Evolutionary conservation across 2,113 vertebrate species (phyloP).

Genomic region (Apodemus speciosus): DNA sequence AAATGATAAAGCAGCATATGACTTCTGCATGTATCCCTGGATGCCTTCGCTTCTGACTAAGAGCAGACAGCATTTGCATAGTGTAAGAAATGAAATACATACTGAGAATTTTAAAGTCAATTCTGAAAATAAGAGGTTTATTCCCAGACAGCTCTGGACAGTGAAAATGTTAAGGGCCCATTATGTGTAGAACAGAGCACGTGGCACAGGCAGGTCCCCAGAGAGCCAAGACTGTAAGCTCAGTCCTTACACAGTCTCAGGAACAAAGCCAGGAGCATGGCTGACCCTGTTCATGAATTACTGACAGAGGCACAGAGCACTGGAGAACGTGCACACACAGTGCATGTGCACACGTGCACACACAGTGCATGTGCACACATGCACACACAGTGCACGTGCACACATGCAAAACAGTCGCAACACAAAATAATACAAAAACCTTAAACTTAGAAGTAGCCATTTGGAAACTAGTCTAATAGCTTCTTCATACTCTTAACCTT

Average conservation of each 20-base stretch:
- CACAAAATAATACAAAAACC: too few relatives aligned
- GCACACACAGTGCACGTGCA: too few relatives aligned
- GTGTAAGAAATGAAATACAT: background rate
- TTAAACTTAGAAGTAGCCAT: too few relatives aligned
- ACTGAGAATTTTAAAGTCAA: constrained; percentile 29
- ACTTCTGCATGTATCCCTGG: background rate
- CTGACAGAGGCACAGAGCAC: background rate
- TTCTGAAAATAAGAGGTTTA: constrained; percentile 47
- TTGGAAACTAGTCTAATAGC: too few relatives aligned
- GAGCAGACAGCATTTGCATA: background rate
- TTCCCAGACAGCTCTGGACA: background rate
- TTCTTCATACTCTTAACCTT: too few relatives aligned
- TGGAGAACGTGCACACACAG: background rate
- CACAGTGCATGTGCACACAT: too few relatives aligned
- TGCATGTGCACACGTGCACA: too few relatives aligned
- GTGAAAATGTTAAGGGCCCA: background rate
- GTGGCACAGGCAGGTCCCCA: background rate
- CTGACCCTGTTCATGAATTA: constrained; percentile 9
- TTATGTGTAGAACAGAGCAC: background rate
- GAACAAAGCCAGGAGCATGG: background rate
- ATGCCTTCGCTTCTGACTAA: background rate
- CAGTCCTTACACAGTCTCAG: background rate
- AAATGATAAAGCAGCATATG: constrained; percentile 2
- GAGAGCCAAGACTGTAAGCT: constrained; percentile 10
- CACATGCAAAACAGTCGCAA: too few relatives aligned